These are phyloP conservation scores for Porites cylindrica DNA, from an alignment of 92 coral and sea anemone genomes.

Conservation along the genomic window DNA sequence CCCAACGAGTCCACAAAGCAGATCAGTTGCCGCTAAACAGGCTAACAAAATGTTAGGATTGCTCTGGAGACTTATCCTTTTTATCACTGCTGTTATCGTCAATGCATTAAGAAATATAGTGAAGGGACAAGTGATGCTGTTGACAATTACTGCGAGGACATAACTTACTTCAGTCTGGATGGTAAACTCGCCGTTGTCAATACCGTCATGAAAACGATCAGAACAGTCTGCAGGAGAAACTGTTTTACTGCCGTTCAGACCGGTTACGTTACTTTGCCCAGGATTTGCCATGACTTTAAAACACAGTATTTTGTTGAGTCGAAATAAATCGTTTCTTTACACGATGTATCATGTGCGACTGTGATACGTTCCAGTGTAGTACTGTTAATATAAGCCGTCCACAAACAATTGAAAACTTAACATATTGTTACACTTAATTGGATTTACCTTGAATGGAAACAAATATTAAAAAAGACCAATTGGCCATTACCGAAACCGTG, in stretches of 20 bases:
- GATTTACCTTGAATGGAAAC: not conserved
- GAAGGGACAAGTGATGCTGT: slow-evolving; percentile 17
- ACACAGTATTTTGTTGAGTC: not conserved
- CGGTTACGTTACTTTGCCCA: not conserved
- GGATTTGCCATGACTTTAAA: slow-evolving; percentile 1
- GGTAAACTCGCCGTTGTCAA: slow-evolving; percentile 17
- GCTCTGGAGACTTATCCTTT: slow-evolving; percentile 6
- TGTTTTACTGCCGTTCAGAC: not conserved
- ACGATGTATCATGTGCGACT: too few relatives aligned
- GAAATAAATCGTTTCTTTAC: not conserved
- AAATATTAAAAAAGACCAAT: too few relatives aligned
- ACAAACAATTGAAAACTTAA: not conserved
- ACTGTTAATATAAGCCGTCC: not conserved
- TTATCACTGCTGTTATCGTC: slow-evolving; percentile 33
- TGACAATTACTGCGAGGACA: not conserved
- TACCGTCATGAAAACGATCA: slow-evolving; percentile 9
- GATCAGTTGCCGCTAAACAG: slow-evolving; percentile 13
- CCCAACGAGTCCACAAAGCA: not conserved
- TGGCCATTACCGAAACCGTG: too few relatives aligned
- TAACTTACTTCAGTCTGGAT: not conserved
- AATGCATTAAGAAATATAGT: slow-evolving; percentile 8
- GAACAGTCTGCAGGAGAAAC: not conserved
- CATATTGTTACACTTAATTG: not conserved
- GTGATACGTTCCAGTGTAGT: too few relatives aligned
- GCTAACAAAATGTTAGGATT: slow-evolving; percentile 24